Conservation (phyloP, 2,888 invertebrate genomes). For the Melanargia galathea region DNA sequence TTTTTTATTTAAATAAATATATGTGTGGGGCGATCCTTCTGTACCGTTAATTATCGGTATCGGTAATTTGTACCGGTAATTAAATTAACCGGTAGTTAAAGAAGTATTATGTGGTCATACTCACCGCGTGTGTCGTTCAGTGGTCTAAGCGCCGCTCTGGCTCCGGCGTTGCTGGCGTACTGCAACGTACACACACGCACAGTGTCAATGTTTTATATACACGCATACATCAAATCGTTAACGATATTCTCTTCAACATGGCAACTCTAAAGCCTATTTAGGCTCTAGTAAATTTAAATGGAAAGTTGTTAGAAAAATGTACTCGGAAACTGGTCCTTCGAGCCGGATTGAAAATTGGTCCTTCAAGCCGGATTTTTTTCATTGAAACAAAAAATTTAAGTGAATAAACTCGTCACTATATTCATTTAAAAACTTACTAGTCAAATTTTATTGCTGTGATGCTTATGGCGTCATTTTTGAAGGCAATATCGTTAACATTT, state of each 20-base stretch:
- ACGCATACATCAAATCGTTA: conserved; percentile 42
- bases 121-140: conserved; percentile 72
- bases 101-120: too few relatives aligned
- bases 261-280: too few relatives aligned
- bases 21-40: too few relatives aligned
- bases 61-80: too few relatives aligned
- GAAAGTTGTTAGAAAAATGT: background rate
- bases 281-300: too few relatives aligned
- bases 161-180: conserved; percentile 96
- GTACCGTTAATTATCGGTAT: too few relatives aligned
- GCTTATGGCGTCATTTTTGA: background rate
- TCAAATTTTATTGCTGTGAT: background rate
- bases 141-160: conserved; percentile 90
- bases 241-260: conserved; percentile 33
- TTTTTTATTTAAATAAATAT: too few relatives aligned
- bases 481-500: conserved; percentile 6
- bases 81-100: too few relatives aligned
- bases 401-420: too few relatives aligned
- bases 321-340: background rate
- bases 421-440: background rate
- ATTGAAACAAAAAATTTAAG: too few relatives aligned
- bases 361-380: too few relatives aligned
- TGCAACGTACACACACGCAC: conserved; percentile 84
- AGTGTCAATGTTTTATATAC: conserved; percentile 62
- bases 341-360: background rate